phyloP scores from a whole-genome alignment of 2,113 vertebrate genomes.

The sheep (Ovis aries) region ARS-UI_Ramb_v3.0 NC_056077.1:9223501-9224000 shows the following conservation, averaged over 20 bases:
- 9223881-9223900: neutral
- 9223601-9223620: neutral
- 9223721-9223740: neutral
- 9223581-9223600: fast-evolving
- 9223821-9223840: neutral
- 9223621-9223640: neutral
- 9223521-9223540: neutral
- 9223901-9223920: neutral
- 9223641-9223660: fast-evolving
- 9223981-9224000: neutral
- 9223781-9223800: neutral
- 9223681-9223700: fast-evolving
- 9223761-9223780: neutral
- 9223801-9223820: neutral
- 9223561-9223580: no score
- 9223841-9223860: neutral
- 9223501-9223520: neutral
- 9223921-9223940: neutral
- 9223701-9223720: no score
- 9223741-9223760: neutral
- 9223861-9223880: neutral
- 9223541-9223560: neutral
- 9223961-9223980: fast-evolving
- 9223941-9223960: neutral
- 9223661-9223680: neutral